Evolutionary conservation across 2,888 invertebrate species (phyloP), one percentile per base, ranked within the genome.

Genomic region (Venusia cambrica): DNA sequence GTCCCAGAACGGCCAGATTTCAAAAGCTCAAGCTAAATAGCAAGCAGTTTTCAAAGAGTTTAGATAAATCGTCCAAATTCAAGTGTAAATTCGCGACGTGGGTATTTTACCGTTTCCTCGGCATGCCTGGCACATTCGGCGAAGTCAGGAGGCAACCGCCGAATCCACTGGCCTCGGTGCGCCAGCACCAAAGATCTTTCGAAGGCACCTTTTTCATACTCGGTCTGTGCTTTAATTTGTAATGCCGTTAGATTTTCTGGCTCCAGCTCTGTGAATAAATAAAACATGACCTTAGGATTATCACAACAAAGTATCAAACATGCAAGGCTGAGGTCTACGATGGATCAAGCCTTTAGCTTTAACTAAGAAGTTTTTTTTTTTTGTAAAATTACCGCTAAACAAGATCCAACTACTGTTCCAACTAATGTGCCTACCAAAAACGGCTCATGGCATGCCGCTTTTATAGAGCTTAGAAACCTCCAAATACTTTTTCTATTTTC

Each of bases 121-220:
- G 84, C 81, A 40, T 69, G 71, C 42, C 80, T 61, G 5, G 65
- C 75, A 29, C 79, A 79, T 39, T 84, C 79, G 1, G 74, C 80
- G 34, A 84, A 83, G 50, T 75, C 57, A 1, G 79, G 74, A 4
- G 84, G 81, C 11, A 63, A 57, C 2, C 60, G 58, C 20, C 83
- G 63, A 12, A 63, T 32, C 7, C 60, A 53, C 34, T 66, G 63
- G 2, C 84, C 84, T 5, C 73, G 54, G 33, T 73, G 69, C 0
- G 84, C 70, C 11, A 84, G 54, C 5, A 83, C 64, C 11, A 83
- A 56, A 8, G 84, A 68, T 5, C 72, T 68, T 43, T 84, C 85
- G 42, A 85, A 85, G 2, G 66, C 70, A 37, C 83, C 73, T 54
- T 78, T 80, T 50, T 84, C 80, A 45, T 87, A 87, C 53, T 83